A percentile compares a stretch with the other conserved stretches of the same genome.
Conservation (phyloP, 2,113 vertebrate species). For the Podocnemis expansa region DNA sequence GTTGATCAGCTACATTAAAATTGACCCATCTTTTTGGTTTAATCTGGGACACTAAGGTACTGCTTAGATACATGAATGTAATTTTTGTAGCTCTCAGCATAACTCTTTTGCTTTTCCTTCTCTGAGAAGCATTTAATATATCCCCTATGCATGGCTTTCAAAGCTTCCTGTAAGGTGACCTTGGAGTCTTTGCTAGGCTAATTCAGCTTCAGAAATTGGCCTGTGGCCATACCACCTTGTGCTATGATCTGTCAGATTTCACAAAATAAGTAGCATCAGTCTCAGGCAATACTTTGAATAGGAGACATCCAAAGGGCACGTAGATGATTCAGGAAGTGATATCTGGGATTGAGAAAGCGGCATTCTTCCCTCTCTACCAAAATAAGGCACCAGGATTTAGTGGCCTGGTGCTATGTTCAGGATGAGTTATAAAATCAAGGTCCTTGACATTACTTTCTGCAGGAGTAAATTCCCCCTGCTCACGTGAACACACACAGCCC, state of each 20-base stretch:
- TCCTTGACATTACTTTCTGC: neutral
- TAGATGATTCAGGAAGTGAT: neutral
- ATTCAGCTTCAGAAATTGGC: neutral
- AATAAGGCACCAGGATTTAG: neutral
- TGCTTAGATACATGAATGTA: constrained; percentile 4
- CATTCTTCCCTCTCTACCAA: neutral
- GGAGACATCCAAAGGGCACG: neutral
- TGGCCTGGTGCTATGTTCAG: neutral
- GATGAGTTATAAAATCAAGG: too few relatives aligned
- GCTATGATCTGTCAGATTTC: neutral
- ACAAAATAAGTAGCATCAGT: neutral
- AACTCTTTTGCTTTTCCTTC: constrained; percentile 22
- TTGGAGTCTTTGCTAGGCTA: neutral
- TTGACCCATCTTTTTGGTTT: neutral
- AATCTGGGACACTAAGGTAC: neutral
- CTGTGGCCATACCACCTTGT: neutral
- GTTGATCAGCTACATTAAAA: neutral
- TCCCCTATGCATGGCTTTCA: neutral
- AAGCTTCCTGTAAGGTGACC: constrained; percentile 28
- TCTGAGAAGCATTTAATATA: constrained; percentile 22
- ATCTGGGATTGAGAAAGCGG: neutral
- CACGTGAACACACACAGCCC: too few relatives aligned
- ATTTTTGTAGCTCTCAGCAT: constrained; percentile 20
- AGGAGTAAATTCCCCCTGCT: neutral
- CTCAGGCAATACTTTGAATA: neutral